These are phyloP conservation scores for Smithornis capensis DNA, from an alignment of 2,113 vertebrate species.

Conservation along the genomic window DNA sequence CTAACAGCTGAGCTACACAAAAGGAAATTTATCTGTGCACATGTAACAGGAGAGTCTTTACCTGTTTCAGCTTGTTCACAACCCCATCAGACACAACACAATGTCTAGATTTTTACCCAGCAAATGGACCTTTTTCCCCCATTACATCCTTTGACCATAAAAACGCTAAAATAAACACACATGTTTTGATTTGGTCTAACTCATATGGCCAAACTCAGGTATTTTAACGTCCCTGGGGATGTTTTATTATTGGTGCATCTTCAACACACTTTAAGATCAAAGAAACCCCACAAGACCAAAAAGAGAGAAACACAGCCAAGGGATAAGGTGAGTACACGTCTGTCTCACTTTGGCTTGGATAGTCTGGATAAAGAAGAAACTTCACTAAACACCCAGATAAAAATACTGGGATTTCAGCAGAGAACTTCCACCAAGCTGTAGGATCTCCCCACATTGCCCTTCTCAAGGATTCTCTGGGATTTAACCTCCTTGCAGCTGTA, in stretches of 20 bases:
- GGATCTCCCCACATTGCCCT: neutral
- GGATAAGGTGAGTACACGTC: neutral
- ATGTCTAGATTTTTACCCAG: neutral
- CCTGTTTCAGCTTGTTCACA: conserved; percentile 14
- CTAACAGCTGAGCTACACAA: neutral
- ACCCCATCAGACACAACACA: neutral
- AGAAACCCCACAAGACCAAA: neutral
- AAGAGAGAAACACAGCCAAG: neutral
- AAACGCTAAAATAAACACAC: neutral
- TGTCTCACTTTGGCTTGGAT: neutral
- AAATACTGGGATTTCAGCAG: neutral
- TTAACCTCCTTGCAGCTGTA: neutral
- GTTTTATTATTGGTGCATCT: neutral
- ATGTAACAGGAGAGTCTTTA: neutral
- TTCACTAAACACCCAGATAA: neutral
- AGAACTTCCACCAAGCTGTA: neutral
- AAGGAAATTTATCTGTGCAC: neutral
- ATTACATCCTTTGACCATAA: neutral
- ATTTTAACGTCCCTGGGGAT: neutral
- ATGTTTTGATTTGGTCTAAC: neutral
- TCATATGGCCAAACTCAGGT: neutral
- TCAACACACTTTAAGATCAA: neutral
- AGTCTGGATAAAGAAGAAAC: neutral
- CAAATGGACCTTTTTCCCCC: neutral
- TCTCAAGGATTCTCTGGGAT: neutral